These are phyloP conservation scores for Timema podura DNA, from an alignment of 2,888 invertebrate genomes.

Conservation along the genomic window DNA sequence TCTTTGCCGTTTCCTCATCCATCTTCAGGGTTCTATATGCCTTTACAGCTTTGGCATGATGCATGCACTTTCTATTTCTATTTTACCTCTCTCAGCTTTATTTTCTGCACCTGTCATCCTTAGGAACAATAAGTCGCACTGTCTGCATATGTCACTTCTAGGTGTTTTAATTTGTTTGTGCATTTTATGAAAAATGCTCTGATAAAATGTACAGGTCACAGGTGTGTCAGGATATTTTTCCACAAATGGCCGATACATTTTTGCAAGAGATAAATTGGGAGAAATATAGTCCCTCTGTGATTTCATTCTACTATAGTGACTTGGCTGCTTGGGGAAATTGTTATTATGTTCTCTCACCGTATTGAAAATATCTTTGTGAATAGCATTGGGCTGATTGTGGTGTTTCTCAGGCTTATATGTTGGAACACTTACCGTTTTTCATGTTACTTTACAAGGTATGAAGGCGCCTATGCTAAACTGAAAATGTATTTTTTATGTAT, in stretches of 20 bases:
- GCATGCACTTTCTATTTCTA: background rate
- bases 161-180: conserved; percentile 4
- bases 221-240: background rate
- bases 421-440: background rate
- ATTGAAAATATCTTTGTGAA: background rate
- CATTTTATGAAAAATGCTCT: conserved; percentile 3
- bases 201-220: background rate
- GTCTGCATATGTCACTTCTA: background rate
- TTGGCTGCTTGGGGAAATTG: background rate
- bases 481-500: background rate
- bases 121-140: background rate
- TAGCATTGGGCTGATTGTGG: background rate
- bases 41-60: background rate
- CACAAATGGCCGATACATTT: background rate
- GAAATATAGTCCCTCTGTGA: background rate
- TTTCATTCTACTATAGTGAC: background rate
- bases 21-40: background rate
- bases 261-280: background rate
- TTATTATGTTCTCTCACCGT: background rate
- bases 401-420: background rate
- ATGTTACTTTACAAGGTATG: background rate
- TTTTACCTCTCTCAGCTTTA: background rate
- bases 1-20: conserved; percentile 6
- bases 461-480: conserved; percentile 5
- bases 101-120: background rate